A percentile compares a stretch with the other conserved stretches of the same genome.
Conservation (phyloP, 2,113 vertebrate genomes). For the Okapia johnstoni region DNA sequence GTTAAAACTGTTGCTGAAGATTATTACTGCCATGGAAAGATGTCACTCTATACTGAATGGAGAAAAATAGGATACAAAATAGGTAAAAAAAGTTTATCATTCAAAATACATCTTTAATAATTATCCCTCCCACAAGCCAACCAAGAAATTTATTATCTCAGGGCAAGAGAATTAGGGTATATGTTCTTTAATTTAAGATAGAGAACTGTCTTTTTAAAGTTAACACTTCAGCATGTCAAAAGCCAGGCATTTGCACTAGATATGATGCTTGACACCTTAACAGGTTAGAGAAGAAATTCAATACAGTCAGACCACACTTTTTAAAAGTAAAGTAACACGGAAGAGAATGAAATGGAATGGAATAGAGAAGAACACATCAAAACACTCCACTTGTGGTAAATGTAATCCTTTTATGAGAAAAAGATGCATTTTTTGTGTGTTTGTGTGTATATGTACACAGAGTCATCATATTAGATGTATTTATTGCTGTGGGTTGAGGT, state of each 20-base stretch:
- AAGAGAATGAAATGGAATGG: background rate
- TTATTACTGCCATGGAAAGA: background rate
- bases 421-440: background rate
- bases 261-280: background rate
- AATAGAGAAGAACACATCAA: background rate
- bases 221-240: background rate
- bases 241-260: background rate
- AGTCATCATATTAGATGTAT: background rate
- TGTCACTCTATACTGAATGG: background rate
- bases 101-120: background rate
- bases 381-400: background rate
- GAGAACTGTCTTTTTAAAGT: background rate
- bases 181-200: background rate
- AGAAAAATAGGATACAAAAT: background rate
- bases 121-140: background rate
- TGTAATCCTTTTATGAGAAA: background rate
- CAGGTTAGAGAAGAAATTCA: background rate
- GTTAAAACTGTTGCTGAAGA: background rate
- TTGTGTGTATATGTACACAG: background rate
- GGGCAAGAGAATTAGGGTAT: background rate
- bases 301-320: background rate
- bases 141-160: background rate
- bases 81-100: background rate
- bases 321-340: background rate
- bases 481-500: background rate